phyloP scores from a whole-genome alignment of 2,888 invertebrate species.

The Hololepta plana region DNA sequence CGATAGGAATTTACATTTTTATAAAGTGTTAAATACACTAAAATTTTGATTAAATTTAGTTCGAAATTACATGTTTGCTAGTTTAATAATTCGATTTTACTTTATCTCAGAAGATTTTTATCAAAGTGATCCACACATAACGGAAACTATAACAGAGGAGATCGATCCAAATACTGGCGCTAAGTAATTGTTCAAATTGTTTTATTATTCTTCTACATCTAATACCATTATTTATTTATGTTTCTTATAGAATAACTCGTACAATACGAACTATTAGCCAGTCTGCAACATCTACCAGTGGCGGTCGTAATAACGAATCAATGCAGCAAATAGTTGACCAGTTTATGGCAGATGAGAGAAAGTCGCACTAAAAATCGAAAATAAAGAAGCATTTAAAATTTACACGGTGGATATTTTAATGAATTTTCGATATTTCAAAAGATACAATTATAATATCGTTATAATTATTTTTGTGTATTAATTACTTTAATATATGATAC shows the following conservation, averaged over 20 bases:
- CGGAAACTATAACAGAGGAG: constrained; percentile 31
- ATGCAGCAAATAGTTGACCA: constrained; percentile 35
- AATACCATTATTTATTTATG: constrained; percentile 6
- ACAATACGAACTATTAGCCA: constrained; percentile 30
- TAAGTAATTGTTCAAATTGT: constrained; percentile 24
- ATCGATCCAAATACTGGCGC: constrained; percentile 33
- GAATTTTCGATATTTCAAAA: too few species aligned
- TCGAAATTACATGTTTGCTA: background rate
- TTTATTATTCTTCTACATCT: background rate
- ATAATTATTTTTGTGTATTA: too few species aligned
- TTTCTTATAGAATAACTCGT: constrained; percentile 26
- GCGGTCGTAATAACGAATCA: constrained; percentile 22
- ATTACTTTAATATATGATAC: too few species aligned
- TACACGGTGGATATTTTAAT: too few species aligned
- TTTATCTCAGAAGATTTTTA: constrained; percentile 5
- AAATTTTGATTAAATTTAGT: too few species aligned
- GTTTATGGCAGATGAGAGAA: constrained; percentile 34
- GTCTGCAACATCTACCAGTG: constrained; percentile 19
- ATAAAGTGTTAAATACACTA: too few species aligned
- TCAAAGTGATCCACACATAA: constrained; percentile 30
- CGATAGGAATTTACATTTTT: too few species aligned
- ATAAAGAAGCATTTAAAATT: too few species aligned
- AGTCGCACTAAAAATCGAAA: constrained; percentile 24
- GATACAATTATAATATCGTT: too few species aligned
- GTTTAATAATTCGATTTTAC: constrained; percentile 2